Evolutionary conservation across 2,888 invertebrate genomes (phyloP).

Genomic region (Pachliopta kotzebuea): DNA sequence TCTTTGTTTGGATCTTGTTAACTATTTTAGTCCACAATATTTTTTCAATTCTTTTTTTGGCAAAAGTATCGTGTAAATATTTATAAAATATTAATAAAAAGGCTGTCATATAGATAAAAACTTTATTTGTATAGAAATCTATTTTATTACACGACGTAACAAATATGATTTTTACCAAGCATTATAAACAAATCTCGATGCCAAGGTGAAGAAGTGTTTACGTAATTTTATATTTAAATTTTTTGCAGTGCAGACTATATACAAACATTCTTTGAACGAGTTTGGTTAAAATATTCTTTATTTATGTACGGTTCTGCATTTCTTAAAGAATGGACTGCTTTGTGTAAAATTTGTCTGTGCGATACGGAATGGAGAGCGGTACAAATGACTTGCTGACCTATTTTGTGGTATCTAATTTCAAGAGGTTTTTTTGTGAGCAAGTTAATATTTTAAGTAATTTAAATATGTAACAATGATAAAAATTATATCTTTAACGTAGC

Average conservation of each 20-base stretch:
- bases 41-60: too few relatives aligned
- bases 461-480: background rate
- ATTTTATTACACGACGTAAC: background rate
- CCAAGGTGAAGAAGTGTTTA: slow-evolving; percentile 25
- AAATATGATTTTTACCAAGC: slow-evolving; percentile 1
- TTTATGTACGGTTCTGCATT: slow-evolving; percentile 25
- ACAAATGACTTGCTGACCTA: slow-evolving; percentile 23
- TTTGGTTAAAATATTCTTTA: slow-evolving; percentile 24
- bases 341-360: slow-evolving; percentile 27
- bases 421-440: slow-evolving; percentile 8
- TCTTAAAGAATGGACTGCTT: slow-evolving; percentile 28
- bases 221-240: slow-evolving; percentile 25
- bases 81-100: too few relatives aligned
- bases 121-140: background rate
- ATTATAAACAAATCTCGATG: slow-evolving; percentile 19
- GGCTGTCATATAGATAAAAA: too few relatives aligned
- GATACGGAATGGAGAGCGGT: slow-evolving; percentile 16
- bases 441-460: slow-evolving; percentile 7
- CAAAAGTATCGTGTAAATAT: too few relatives aligned
- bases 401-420: slow-evolving; percentile 17
- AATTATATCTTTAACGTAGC: background rate
- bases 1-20: too few relatives aligned
- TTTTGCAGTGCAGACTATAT: slow-evolving; percentile 11
- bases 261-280: slow-evolving; percentile 26
- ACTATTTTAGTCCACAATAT: too few relatives aligned